A percentile compares a stretch with the other conserved stretches of the same genome.
Evolutionary conservation across 2,113 vertebrate genomes (phyloP).

Genomic region (Oenanthe oenanthe): DNA sequence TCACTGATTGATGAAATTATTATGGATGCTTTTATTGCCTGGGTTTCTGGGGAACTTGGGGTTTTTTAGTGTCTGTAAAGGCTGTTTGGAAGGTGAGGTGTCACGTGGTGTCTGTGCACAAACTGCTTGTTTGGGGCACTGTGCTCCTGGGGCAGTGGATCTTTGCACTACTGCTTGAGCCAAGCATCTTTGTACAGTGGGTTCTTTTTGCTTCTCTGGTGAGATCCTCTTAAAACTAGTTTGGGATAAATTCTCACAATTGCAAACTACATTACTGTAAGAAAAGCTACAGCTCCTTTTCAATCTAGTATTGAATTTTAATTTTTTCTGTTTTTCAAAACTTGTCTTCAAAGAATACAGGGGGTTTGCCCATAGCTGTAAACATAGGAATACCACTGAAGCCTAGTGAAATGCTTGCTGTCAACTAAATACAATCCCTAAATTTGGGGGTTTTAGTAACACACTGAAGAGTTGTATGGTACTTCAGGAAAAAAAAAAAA

Average conservation of each 20-base stretch:
- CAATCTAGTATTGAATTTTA: neutral
- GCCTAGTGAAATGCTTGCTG: neutral
- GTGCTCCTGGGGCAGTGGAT: neutral
- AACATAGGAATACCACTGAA: slow-evolving; percentile 15
- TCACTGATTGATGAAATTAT: neutral
- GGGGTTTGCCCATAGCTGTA: neutral
- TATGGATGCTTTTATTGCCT: slow-evolving; percentile 3
- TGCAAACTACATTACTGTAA: neutral
- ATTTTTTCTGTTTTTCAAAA: neutral
- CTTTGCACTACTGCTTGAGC: slow-evolving; percentile 59
- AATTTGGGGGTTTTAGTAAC: neutral
- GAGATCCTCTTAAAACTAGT: neutral
- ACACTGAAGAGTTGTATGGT: slow-evolving; percentile 11
- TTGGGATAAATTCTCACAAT: neutral
- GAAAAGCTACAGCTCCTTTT: neutral
- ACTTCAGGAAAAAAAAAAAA: neutral
- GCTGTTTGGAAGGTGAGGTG: slow-evolving; percentile 18
- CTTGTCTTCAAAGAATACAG: neutral
- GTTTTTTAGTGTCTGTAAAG: neutral
- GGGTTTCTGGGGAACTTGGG: neutral
- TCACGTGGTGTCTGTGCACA: slow-evolving; percentile 11
- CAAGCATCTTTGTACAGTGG: slow-evolving; percentile 35
- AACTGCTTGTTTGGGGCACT: neutral
- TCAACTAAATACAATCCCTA: neutral
- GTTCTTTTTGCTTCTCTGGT: slow-evolving; percentile 20